A percentile compares a stretch with the other conserved stretches of the same genome.
These are phyloP conservation scores for Polylopha cassiicola DNA, from an alignment of 2,888 invertebrate species.

Conservation along the genomic window DNA sequence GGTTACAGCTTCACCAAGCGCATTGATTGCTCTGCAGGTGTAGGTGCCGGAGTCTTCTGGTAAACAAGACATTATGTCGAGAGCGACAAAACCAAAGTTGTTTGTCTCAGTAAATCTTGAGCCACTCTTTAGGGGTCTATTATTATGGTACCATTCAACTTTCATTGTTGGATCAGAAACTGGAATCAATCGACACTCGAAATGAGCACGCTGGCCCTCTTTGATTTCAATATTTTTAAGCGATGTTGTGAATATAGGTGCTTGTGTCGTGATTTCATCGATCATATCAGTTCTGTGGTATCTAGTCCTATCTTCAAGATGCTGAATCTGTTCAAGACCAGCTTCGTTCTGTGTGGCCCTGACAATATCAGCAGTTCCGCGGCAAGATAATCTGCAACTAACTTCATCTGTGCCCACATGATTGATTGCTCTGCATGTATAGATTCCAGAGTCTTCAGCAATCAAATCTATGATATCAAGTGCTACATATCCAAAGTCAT, in stretches of 20 bases:
- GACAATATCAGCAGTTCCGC: constrained; percentile 87
- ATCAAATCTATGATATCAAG: constrained; percentile 97
- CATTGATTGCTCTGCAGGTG: constrained; percentile 94
- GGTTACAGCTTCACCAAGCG: constrained; percentile 94
- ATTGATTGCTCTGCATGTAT: constrained; percentile 96
- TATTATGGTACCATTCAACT: constrained; percentile 97
- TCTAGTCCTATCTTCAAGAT: constrained; percentile 89
- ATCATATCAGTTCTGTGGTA: constrained; percentile 85
- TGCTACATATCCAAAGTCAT: constrained; percentile 99
- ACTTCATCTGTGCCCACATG: constrained; percentile 93
- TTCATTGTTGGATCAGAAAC: constrained; percentile 95
- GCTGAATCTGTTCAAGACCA: constrained; percentile 92
- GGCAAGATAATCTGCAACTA: constrained; percentile 83
- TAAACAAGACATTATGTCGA: constrained; percentile 96
- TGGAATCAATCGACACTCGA: constrained; percentile 95
- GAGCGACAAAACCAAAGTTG: constrained; percentile 97
- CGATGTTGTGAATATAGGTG: constrained; percentile 95
- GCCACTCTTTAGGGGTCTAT: constrained; percentile 91
- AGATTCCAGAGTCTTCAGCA: constrained; percentile 95
- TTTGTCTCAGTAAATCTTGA: constrained; percentile 97
- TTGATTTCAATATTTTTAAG: constrained; percentile 94
- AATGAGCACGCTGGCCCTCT: constrained; percentile 96
- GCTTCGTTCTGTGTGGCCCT: constrained; percentile 92
- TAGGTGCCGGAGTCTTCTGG: constrained; percentile 98
- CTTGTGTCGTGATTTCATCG: constrained; percentile 92